Percentiles rank a stretch among this genome's conserved stretches.
phyloP scores from a whole-genome alignment of 2,888 invertebrate species.

The Hyppa rectilinea region DNA sequence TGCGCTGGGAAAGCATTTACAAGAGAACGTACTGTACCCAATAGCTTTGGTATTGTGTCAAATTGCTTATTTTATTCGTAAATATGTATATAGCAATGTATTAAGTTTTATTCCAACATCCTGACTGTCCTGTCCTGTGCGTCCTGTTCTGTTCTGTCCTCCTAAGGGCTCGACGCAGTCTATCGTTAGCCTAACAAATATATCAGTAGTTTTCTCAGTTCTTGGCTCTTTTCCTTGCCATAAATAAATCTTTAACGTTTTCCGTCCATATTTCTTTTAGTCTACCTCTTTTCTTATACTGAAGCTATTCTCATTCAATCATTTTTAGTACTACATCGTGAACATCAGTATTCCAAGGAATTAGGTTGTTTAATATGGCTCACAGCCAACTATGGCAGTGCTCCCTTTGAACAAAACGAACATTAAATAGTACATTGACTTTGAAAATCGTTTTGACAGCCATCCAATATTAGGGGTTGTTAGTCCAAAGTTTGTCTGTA shows the following conservation, averaged over 20 bases:
- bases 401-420: conserved; percentile 27
- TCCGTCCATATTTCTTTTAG: neutral
- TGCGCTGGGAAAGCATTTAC: neutral
- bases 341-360: neutral
- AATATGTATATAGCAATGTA: neutral
- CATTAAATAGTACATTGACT: conserved; percentile 20
- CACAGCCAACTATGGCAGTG: conserved; percentile 26
- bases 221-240: neutral
- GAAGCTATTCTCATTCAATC: neutral
- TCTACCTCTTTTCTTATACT: neutral
- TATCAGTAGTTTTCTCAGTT: neutral
- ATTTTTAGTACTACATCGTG: neutral
- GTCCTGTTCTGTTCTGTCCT: too few relatives aligned
- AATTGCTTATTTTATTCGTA: neutral
- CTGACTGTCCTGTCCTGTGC: too few relatives aligned
- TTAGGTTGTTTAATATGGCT: conserved; percentile 28
- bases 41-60: neutral
- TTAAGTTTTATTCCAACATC: too few relatives aligned
- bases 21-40: neutral
- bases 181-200: too few relatives aligned
- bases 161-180: too few relatives aligned
- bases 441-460: conserved; percentile 27
- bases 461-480: conserved; percentile 7
- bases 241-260: neutral
- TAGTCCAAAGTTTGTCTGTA: conserved; percentile 13